Evolutionary conservation across 2,113 vertebrate species (phyloP).

Genomic region (Crotalus viridis): DNA sequence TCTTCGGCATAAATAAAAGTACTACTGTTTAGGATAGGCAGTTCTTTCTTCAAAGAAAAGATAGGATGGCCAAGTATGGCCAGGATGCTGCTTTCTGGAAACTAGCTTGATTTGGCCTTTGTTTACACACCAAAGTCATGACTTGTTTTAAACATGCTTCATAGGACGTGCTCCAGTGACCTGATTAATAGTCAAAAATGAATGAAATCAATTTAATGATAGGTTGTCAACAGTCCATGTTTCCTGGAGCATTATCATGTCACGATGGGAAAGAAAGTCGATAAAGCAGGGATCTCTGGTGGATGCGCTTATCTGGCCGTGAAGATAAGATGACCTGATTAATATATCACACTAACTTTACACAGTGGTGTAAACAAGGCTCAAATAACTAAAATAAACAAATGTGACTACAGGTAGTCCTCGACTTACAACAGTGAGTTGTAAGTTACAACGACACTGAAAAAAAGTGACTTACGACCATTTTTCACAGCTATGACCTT

Average conservation of each 20-base stretch:
- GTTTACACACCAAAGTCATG: not conserved
- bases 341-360: not conserved
- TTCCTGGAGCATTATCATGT: not conserved
- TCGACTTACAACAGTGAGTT: not conserved
- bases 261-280: not conserved
- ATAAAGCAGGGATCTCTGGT: not conserved
- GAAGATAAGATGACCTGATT: not conserved
- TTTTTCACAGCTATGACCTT: not conserved
- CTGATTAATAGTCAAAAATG: not conserved
- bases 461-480: not conserved
- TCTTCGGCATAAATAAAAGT: not conserved
- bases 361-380: not conserved
- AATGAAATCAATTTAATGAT: not conserved
- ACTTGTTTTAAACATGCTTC: not conserved
- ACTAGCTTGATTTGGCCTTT: not conserved
- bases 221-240: not conserved
- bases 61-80: not conserved
- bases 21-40: not conserved
- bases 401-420: not conserved
- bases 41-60: not conserved
- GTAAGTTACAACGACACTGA: not conserved
- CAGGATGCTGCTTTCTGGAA: not conserved
- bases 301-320: not conserved
- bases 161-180: not conserved
- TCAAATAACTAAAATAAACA: not conserved